Base-by-base conservation (phyloP, 2,113 vertebrate species). In the Embiotoca jacksoni region DNA sequence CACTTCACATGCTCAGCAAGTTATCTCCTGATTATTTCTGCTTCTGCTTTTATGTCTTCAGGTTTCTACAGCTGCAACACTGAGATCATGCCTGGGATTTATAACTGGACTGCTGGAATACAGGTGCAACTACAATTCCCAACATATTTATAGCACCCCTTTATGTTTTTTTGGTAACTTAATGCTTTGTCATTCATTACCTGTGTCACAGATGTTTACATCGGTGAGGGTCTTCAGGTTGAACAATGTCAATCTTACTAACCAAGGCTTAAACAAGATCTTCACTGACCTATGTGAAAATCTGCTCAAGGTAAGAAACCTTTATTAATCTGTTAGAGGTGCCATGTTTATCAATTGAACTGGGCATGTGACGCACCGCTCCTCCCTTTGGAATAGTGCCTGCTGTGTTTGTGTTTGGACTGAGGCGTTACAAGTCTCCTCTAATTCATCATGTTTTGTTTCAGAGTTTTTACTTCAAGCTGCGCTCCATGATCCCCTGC, bases 21-120 rank as follows among this genome's bases (percentile, higher is more conserved):
- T 37, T 61, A 23, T 68, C 13, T 47, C 30, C 37, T 44, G 13
- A 32, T 72, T 14, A 30, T 35, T 32, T 11, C 10, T 44, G 9
- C 41, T 31, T 39, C 14, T 3, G 16, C 6, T 57, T 72, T 56
- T 23, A 16, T 67, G 16, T 70, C n/a, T 47, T n/a, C 80, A 99
- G 98, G 98, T 9, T 99, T 99, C 94, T 97, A 97, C 92, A 99
- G 97, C 89, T 99, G 98, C 88, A 99, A 99, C 92, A 99, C 97
- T 72, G 97, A 99, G 92, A 92, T 95, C 78, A 99, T 99, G 98
- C 98, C 98, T 93, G 98, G 98, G 82, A 97, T 99, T 93, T 96
- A 95, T 90, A 99, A 97, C 93, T 99, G 98, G 98, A 99, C 98
- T 55, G 94, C 97, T 4, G 96, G 95, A 92, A 94, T 99, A 93